Percentiles rank a stretch among this genome's conserved stretches.
These are phyloP conservation scores for Xiphorhynchus elegans DNA, from an alignment of 2,113 vertebrate genomes.

Conservation along the genomic window DNA sequence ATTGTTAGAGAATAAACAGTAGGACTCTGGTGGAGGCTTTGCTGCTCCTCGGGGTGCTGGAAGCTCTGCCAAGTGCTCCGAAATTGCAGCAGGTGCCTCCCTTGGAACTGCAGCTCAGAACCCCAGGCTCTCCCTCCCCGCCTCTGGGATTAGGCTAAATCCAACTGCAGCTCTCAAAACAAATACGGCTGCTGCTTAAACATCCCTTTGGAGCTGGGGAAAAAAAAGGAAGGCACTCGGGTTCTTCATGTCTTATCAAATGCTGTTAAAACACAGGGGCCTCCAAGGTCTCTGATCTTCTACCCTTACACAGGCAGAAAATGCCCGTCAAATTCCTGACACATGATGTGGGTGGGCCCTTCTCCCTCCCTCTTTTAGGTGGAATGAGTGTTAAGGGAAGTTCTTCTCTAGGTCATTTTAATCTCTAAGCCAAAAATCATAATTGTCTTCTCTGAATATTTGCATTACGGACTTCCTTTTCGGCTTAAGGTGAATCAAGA, in stretches of 20 bases:
- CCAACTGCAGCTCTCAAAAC: slow-evolving; percentile 53
- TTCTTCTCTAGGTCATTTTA: slow-evolving; percentile 33
- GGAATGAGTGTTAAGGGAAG: background rate
- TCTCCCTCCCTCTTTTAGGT: background rate
- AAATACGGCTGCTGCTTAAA: slow-evolving; percentile 54
- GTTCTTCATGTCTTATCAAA: background rate
- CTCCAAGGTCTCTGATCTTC: background rate
- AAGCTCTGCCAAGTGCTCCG: background rate
- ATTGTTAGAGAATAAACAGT: slow-evolving; percentile 29
- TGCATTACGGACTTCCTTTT: background rate
- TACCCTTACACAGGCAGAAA: background rate
- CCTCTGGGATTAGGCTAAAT: slow-evolving; percentile 34
- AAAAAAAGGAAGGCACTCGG: background rate
- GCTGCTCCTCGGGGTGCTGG: background rate
- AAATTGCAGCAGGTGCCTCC: background rate
- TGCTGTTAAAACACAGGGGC: slow-evolving; percentile 14
- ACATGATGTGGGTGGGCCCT: background rate
- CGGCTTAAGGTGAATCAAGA: background rate
- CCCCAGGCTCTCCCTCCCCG: background rate
- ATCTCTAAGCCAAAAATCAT: background rate
- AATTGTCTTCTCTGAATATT: background rate
- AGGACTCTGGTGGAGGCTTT: background rate
- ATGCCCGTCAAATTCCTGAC: background rate
- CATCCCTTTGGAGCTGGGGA: background rate
- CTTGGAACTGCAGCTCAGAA: slow-evolving; percentile 23